Conservation (phyloP, 2,797 vertebrate species). For the Hydrophis major region DNA sequence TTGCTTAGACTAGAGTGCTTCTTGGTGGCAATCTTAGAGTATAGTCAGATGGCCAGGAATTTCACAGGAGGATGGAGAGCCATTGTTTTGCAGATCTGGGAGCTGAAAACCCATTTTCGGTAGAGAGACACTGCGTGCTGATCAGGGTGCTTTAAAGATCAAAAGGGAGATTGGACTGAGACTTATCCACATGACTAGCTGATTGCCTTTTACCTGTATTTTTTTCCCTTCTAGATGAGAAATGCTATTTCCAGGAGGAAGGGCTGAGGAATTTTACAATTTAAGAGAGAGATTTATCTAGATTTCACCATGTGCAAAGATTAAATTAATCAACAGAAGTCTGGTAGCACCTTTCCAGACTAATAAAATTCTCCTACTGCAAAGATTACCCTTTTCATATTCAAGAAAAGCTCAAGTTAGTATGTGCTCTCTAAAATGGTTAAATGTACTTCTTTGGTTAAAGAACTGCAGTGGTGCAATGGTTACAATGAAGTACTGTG, state of each 20-base stretch:
- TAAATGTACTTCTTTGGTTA: not conserved
- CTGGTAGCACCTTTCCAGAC: not conserved
- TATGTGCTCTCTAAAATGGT: not conserved
- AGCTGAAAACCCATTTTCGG: not conserved
- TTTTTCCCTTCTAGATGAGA: not conserved
- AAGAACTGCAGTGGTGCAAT: too few species aligned
- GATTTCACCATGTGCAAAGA: not conserved
- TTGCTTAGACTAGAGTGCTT: not conserved
- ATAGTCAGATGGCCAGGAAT: not conserved
- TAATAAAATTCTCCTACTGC: not conserved
- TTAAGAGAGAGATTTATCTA: not conserved
- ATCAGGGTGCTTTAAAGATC: not conserved
- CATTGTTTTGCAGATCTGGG: not conserved
- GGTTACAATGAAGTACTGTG: too few species aligned
- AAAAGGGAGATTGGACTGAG: not conserved
- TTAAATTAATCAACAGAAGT: not conserved
- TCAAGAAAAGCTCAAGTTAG: not conserved
- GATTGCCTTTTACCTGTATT: not conserved
- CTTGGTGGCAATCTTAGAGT: not conserved
- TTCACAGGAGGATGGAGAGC: not conserved
- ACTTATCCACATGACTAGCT: not conserved
- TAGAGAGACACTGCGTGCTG: not conserved
- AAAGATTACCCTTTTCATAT: not conserved
- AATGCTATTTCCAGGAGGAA: not conserved
- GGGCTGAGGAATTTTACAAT: not conserved